A percentile compares a stretch with the other conserved stretches of the same genome.
Evolutionary conservation across 2,888 invertebrate species (phyloP).

Genomic region (Hoplodrina ambigua): DNA sequence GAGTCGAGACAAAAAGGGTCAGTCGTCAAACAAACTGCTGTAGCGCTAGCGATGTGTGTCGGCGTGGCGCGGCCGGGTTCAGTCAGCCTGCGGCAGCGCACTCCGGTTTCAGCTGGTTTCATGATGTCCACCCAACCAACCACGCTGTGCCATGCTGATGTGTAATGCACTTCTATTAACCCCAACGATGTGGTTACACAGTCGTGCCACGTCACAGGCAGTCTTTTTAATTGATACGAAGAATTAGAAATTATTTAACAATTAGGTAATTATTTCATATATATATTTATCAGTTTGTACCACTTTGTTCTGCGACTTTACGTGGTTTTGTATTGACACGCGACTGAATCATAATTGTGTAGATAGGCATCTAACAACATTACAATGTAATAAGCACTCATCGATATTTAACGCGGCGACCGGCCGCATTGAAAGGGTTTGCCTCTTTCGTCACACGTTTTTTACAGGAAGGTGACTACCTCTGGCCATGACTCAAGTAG

Average conservation of each 20-base stretch:
- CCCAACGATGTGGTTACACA: constrained; percentile 66
- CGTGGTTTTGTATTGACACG: constrained; percentile 3
- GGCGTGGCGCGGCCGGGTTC: constrained; percentile 46
- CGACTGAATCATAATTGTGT: constrained; percentile 17
- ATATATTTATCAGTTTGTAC: constrained; percentile 10
- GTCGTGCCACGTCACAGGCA: constrained; percentile 46
- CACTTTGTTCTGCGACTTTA: constrained; percentile 9
- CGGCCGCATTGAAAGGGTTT: too few relatives aligned
- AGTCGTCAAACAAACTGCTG: constrained; percentile 65
- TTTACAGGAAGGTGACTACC: too few relatives aligned
- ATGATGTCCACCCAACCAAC: constrained; percentile 56
- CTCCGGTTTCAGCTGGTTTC: constrained; percentile 64
- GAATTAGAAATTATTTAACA: constrained; percentile 42
- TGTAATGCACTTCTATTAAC: constrained; percentile 78
- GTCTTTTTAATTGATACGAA: constrained; percentile 58
- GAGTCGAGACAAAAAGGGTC: constrained; percentile 73
- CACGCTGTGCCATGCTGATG: constrained; percentile 62
- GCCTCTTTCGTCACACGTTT: too few relatives aligned
- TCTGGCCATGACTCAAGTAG: too few relatives aligned
- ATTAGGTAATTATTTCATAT: constrained; percentile 11
- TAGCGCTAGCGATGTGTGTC: constrained; percentile 31
- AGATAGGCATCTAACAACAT: neutral
- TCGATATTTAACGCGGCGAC: neutral
- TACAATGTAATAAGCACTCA: constrained; percentile 3
- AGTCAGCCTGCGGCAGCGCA: constrained; percentile 65